Evolutionary conservation across 2,888 invertebrate species (phyloP), one percentile per base, ranked within the genome.

Genomic region (Escarpia spicata): DNA sequence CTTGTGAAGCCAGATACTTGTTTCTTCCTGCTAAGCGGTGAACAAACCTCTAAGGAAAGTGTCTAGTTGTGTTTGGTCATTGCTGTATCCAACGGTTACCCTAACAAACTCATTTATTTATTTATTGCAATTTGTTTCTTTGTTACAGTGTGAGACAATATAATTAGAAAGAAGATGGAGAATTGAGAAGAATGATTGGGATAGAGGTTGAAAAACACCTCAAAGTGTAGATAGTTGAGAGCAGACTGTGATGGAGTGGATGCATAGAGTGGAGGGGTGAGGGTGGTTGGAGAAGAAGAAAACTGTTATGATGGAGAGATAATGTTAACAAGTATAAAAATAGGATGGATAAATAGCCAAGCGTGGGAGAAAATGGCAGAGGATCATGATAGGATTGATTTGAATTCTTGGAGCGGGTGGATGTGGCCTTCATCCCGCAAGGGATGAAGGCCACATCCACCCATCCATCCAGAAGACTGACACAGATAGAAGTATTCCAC

Each of bases 1-100:
- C 91, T 26, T 31, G 91, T 91, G 91, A 91, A 91, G 91, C 26
- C 91, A 91, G 6, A 91, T 91, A n/a, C 26, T 91, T 91, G 26
- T 31, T 26, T 91, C 91, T 91, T 91, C n/a, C 91, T 1, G 3
- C n/a, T 6, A n/a, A 31, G 91, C 31, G 26, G 91, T 91, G 31
- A 91, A 31, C 91, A 91, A 31, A n/a, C n/a, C n/a, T 91, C 15
- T 31, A 91, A 91, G n/a, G 31, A n/a, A 91, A 31, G 91, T 91
- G 91, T 91, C 91, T 31, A 91, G 91, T 91, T n/a, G 31, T 26
- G 91, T 31, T n/a, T 91, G 91, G 91, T n/a, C 26, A 91, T 10
- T 91, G 91, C 91, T 91, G 31, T 91, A 31, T 91, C 44, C 43
- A 44, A 12, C 6, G 75, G 26, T 75, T n/a, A n/a, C n/a, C n/a